Base-by-base conservation (phyloP, 1,140 invertebrate species). In the Drosophila mayri region DNA sequence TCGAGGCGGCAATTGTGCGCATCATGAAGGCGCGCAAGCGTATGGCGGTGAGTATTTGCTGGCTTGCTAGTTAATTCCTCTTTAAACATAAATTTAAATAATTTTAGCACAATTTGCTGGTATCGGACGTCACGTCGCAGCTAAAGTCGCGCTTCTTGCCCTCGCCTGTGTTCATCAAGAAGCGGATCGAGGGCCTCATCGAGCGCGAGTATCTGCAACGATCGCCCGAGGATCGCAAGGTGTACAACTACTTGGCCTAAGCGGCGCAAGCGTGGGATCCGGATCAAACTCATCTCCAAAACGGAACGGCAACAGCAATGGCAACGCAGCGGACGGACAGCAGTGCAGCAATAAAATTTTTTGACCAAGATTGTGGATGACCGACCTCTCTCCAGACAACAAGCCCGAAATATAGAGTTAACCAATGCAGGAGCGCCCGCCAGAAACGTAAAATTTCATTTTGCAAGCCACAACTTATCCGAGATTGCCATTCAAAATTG, bases 1-100 rank as follows among this genome's bases (percentile, higher is more conserved):
- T 99, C 74, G 99, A 99, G 94, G 99, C 99, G 43, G 99, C 99
- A 43, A 99, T 99, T 92, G 99, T 99, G 50, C 95, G 99, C 88
- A 99, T 99, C 87, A 99, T 99, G 99, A 99, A 99, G 94, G 97
- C 98, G 28, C 95, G 99, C 61, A 99, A 99, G 94, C 96, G 96
- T 90, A 96, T 99, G 95, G 93, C 96, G 92, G 96, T 97, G 93
- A 92, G 94, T 94, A 11, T 63, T 57, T 12, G 9, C 7, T 22
- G 9, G 16, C 11, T 44, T 12, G 2, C 4, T 1, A 32, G 11
- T 16, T 47, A 22, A 16, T 10, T 54, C 11, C n/a, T 46, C 14
- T 3, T 12, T 4, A 25, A 16, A 14, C 10, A 18, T 12, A 18
- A 49, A 3, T 18, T 18, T 0, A 3, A 30, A 32, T 12, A 18